phyloP scores from a whole-genome alignment of 2,113 vertebrate genomes.

The Salvelinus alpinus region DNA sequence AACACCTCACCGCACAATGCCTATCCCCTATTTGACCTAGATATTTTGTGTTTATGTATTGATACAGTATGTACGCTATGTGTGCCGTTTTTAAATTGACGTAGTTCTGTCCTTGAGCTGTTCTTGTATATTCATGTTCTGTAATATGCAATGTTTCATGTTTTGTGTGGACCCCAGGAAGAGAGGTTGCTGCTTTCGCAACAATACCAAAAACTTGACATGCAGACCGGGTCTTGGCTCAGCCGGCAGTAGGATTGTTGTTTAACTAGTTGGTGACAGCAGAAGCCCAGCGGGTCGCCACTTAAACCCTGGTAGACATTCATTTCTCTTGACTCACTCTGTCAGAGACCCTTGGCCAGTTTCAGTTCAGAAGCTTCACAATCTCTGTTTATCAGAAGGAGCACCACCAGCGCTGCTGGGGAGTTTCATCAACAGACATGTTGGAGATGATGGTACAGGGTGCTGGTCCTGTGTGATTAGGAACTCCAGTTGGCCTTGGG shows the following conservation, averaged over 20 bases:
- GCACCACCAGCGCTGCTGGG: slow-evolving; percentile 31
- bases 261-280: slow-evolving; percentile 17
- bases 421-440: slow-evolving; percentile 48
- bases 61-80: no score
- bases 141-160: no score
- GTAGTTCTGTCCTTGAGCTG: no score
- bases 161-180: no score
- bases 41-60: no score
- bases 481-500: slow-evolving; percentile 51
- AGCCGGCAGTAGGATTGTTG: background rate
- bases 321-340: background rate
- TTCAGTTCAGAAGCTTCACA: background rate
- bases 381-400: slow-evolving; percentile 49
- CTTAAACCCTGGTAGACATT: background rate
- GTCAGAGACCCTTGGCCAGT: background rate
- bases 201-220: background rate
- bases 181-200: no score
- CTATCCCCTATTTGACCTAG: no score
- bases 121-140: no score
- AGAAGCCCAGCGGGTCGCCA: background rate
- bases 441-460: slow-evolving; percentile 49
- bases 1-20: no score
- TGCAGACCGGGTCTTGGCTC: slow-evolving; percentile 15
- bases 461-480: slow-evolving; percentile 67
- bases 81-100: no score